Evolutionary conservation across 2,113 vertebrate species (phyloP).

Genomic region (Columba janthina): DNA sequence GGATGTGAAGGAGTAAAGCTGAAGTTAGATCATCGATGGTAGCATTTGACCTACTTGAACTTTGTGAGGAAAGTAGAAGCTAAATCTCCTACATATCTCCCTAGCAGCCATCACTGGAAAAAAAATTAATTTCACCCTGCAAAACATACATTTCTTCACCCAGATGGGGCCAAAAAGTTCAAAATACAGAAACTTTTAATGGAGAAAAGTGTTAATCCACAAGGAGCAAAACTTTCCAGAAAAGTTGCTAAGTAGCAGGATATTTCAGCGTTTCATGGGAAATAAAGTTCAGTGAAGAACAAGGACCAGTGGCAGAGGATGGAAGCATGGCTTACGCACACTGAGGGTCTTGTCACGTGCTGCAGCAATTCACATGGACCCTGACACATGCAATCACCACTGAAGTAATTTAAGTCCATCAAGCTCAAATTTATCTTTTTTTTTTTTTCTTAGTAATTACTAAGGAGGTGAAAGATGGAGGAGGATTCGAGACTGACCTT

Average conservation of each 20-base stretch:
- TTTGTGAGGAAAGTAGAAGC: background rate
- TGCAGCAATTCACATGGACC: background rate
- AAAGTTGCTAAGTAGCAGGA: background rate
- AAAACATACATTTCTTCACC: background rate
- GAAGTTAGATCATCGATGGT: background rate
- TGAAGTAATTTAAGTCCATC: background rate
- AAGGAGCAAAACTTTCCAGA: background rate
- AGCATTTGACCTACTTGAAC: slow-evolving; percentile 9
- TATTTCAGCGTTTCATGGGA: background rate
- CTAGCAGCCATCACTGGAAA: background rate
- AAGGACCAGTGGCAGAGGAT: background rate
- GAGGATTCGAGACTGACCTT: background rate
- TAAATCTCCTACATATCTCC: background rate
- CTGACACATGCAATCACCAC: background rate
- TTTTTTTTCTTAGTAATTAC: background rate
- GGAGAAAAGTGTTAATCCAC: background rate
- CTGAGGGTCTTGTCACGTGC: background rate
- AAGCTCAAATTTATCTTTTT: background rate
- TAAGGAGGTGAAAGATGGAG: background rate
- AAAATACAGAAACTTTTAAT: background rate
- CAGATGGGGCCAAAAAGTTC: background rate
- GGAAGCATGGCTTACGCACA: fast-evolving
- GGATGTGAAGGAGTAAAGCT: slow-evolving; percentile 9
- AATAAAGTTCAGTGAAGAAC: background rate
- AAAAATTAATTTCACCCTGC: background rate